These are phyloP conservation scores for Typhlichthys subterraneus DNA, from an alignment of 2,797 vertebrate genomes.

Conservation along the genomic window DNA sequence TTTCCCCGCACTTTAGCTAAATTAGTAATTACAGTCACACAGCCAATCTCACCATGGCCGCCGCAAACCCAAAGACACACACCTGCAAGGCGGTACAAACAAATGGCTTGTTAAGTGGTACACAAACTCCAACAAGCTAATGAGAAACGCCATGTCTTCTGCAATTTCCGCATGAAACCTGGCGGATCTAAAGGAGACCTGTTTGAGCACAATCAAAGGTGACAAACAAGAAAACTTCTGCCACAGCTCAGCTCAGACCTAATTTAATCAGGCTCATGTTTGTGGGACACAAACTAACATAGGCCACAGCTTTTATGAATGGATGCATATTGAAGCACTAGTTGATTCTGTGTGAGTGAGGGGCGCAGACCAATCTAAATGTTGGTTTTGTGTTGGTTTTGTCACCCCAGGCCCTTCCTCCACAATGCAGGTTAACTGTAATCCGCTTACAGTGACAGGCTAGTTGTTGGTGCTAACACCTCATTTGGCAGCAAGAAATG, in stretches of 20 bases:
- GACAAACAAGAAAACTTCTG: conserved; percentile 6
- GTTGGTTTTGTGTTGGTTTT: conserved; percentile 2
- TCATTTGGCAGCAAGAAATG: conserved; percentile 32
- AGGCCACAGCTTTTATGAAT: not conserved
- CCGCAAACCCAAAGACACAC: conserved; percentile 66
- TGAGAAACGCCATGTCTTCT: conserved; percentile 47
- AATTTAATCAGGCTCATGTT: not conserved
- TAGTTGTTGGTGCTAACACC: conserved; percentile 24
- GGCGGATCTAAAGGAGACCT: conserved; percentile 40
- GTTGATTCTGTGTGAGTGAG: not conserved
- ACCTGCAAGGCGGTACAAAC: conserved; percentile 73
- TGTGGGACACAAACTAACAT: not conserved
- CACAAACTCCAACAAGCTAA: conserved; percentile 59
- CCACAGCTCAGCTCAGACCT: no score
- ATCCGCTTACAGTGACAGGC: conserved; percentile 17
- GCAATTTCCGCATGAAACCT: conserved; percentile 47
- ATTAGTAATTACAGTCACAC: conserved; percentile 80
- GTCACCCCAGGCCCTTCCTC: not conserved
- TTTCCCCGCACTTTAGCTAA: conserved; percentile 77
- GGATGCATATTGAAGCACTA: not conserved
- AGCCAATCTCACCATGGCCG: conserved; percentile 71
- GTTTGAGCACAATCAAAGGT: conserved; percentile 32
- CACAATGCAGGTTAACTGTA: conserved; percentile 18
- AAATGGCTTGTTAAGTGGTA: conserved; percentile 64
- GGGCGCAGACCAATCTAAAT: conserved; percentile 1